Percentiles rank a stretch among this genome's conserved stretches.
These are phyloP conservation scores for Synergus gifuensis DNA, from an alignment of 2,888 invertebrate species.

Conservation along the genomic window DNA sequence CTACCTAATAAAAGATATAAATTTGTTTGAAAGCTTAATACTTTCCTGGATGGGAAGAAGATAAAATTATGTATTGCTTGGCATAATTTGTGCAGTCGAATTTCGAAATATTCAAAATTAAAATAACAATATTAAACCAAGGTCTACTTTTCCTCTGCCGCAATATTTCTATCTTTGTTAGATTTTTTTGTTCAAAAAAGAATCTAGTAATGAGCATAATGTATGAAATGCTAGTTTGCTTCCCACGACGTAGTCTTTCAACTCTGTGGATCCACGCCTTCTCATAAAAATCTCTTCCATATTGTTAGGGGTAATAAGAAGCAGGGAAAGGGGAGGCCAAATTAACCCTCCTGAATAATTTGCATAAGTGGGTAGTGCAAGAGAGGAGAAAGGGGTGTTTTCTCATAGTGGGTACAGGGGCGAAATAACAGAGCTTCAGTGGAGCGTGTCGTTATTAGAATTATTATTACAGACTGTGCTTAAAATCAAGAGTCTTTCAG, in stretches of 20 bases:
- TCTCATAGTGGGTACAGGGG: slow-evolving; percentile 55
- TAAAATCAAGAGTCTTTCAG: slow-evolving; percentile 77
- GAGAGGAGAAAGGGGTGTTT: slow-evolving; percentile 52
- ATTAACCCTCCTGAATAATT: slow-evolving; percentile 68
- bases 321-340: slow-evolving; percentile 56
- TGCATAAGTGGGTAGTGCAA: slow-evolving; percentile 70
- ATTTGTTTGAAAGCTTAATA: neutral
- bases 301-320: slow-evolving; percentile 54
- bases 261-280: slow-evolving; percentile 21
- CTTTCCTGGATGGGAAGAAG: neutral
- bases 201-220: slow-evolving; percentile 6
- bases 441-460: slow-evolving; percentile 72
- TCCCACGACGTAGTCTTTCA: neutral
- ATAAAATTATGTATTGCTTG: neutral
- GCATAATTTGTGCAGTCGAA: neutral
- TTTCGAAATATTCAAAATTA: neutral
- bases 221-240: neutral
- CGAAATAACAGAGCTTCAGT: slow-evolving; percentile 66
- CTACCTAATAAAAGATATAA: neutral
- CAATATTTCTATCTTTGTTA: neutral
- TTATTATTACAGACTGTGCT: slow-evolving; percentile 75
- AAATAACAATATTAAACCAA: neutral
- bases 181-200: neutral
- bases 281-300: slow-evolving; percentile 44
- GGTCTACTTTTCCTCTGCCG: neutral